Conservation (phyloP, 2,888 invertebrate species). For the Caenorhabditis imperialis region DNA sequence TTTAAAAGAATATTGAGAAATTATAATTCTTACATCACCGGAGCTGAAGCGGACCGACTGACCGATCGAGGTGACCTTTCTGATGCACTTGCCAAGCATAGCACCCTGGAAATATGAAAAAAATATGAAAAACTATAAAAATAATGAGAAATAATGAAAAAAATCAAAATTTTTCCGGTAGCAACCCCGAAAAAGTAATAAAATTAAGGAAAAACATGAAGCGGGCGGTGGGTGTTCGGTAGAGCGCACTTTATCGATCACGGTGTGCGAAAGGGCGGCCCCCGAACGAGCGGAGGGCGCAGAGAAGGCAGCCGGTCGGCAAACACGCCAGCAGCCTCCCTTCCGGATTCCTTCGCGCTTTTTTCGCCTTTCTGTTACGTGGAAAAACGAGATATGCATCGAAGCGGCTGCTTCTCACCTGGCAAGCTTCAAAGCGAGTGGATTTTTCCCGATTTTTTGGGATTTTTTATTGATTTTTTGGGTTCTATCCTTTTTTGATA, state of each 20-base stretch:
- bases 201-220: slow-evolving; percentile 19
- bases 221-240: slow-evolving; percentile 20
- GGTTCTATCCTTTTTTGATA: background rate
- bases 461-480: slow-evolving; percentile 9
- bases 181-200: background rate
- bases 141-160: slow-evolving; percentile 2
- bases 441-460: slow-evolving; percentile 1
- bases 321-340: background rate
- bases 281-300: slow-evolving; percentile 8
- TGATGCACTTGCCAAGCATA: slow-evolving; percentile 65
- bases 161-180: background rate
- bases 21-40: slow-evolving; percentile 36
- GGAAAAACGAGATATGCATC: background rate
- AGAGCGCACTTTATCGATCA: slow-evolving; percentile 40
- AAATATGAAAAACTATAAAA: slow-evolving; percentile 1
- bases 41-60: slow-evolving; percentile 47
- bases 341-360: slow-evolving; percentile 20
- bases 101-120: slow-evolving; percentile 24
- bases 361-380: background rate
- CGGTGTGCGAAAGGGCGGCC: slow-evolving; percentile 44
- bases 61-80: slow-evolving; percentile 51
- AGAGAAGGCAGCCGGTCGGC: slow-evolving; percentile 9
- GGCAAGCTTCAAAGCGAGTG: slow-evolving; percentile 3
- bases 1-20: no score
- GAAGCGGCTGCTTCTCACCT: slow-evolving; percentile 8